phyloP scores from a whole-genome alignment of 2,888 invertebrate genomes.

The Dascillus cervinus region DNA sequence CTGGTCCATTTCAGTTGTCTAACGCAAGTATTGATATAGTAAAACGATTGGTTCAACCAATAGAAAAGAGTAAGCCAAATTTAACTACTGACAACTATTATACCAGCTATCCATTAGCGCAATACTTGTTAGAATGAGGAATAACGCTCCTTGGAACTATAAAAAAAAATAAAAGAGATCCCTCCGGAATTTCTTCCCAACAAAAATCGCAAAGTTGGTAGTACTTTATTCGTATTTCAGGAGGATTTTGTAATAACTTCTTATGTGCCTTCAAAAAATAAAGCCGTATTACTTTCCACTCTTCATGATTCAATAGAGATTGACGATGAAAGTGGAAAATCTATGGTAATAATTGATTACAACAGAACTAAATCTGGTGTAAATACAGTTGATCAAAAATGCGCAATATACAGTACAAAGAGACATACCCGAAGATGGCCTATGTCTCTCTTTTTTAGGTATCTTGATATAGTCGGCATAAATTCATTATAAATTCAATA shows the following conservation, averaged over 20 bases:
- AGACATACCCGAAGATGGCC: slow-evolving; percentile 21
- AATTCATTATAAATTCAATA: slow-evolving; percentile 3
- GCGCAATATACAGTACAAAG: slow-evolving; percentile 19
- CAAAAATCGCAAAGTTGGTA: slow-evolving; percentile 15
- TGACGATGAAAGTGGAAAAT: slow-evolving; percentile 17
- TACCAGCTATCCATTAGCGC: slow-evolving; percentile 9
- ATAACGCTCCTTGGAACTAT: too few relatives aligned
- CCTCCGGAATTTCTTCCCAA: slow-evolving; percentile 25
- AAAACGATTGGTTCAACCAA: slow-evolving; percentile 11
- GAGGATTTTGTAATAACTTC: slow-evolving; percentile 23
- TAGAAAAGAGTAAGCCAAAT: slow-evolving; percentile 19
- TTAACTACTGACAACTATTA: slow-evolving; percentile 20
- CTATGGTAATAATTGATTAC: slow-evolving; percentile 15
- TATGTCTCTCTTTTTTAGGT: too few relatives aligned
- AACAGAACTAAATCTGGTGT: slow-evolving; percentile 22
- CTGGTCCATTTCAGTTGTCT: too few relatives aligned
- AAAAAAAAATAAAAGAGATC: too few relatives aligned
- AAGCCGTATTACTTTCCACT: slow-evolving; percentile 16
- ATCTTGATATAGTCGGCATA: slow-evolving; percentile 22
- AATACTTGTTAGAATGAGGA: slow-evolving; percentile 13
- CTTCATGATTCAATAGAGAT: slow-evolving; percentile 16
- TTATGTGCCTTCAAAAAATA: slow-evolving; percentile 20
- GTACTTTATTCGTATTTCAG: slow-evolving; percentile 26
- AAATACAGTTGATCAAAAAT: slow-evolving; percentile 24
- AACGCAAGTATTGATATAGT: too few relatives aligned